Evolutionary conservation across 2,797 vertebrate genomes (phyloP).

Genomic region (Pseudochirops corinnae): DNA sequence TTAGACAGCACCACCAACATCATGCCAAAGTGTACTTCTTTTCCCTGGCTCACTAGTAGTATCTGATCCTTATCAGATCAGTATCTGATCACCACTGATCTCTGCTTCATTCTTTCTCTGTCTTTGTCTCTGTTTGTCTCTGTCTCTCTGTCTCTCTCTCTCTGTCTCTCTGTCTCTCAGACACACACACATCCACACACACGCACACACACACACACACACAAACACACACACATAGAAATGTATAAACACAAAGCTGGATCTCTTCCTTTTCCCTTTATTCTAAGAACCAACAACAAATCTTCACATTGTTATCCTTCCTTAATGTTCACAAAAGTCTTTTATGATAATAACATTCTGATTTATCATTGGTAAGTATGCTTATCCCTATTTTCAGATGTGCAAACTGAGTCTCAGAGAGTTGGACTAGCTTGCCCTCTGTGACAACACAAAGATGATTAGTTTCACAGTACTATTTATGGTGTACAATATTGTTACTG

Average conservation of each 20-base stretch:
- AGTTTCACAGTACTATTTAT: background rate
- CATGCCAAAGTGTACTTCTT: background rate
- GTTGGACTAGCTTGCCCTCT: background rate
- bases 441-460: background rate
- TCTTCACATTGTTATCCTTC: background rate
- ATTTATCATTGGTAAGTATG: background rate
- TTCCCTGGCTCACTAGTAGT: background rate
- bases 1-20: background rate
- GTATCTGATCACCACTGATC: background rate
- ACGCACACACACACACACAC: no score
- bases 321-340: background rate
- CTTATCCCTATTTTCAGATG: background rate
- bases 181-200: no score
- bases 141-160: background rate
- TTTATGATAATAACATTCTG: background rate
- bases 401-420: background rate
- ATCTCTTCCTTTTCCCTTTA: background rate
- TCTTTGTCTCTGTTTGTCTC: background rate
- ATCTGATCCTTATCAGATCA: background rate
- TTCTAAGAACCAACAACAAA: background rate
- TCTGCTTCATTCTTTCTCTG: fast-evolving
- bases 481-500: background rate
- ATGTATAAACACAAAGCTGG: background rate
- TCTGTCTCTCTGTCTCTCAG: background rate
- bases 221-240: no score